Evolutionary conservation across 2,113 vertebrate genomes (phyloP).

Genomic region (Albula goreensis): DNA sequence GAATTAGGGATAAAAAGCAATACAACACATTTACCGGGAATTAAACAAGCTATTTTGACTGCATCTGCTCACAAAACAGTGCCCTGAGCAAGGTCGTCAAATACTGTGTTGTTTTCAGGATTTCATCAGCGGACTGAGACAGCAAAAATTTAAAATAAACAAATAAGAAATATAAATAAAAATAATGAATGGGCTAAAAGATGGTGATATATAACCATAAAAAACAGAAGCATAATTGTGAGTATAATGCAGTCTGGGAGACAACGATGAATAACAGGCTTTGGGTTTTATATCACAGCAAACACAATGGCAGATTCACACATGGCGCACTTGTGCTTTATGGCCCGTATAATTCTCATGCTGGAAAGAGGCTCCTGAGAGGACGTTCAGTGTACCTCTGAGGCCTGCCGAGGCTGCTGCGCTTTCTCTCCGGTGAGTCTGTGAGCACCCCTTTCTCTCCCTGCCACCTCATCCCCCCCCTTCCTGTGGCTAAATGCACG

Average conservation of each 20-base stretch:
- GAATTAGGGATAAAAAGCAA: neutral
- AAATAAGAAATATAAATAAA: conserved; percentile 15
- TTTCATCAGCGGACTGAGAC: neutral
- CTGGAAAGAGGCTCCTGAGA: neutral
- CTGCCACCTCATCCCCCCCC: too few relatives aligned
- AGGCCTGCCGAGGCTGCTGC: neutral
- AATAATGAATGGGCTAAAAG: neutral
- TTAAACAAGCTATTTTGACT: neutral
- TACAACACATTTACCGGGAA: neutral
- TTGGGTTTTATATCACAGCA: neutral
- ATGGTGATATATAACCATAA: neutral
- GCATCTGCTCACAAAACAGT: neutral
- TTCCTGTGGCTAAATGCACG: too few relatives aligned
- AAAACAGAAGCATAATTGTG: neutral
- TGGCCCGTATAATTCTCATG: conserved; percentile 9
- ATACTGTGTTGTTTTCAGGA: neutral
- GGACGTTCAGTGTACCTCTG: neutral
- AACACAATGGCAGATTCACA: neutral
- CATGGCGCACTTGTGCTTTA: neutral
- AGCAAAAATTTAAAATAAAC: neutral
- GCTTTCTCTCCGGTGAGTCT: neutral
- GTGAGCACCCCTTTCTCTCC: neutral
- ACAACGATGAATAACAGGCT: neutral
- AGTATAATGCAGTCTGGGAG: neutral
- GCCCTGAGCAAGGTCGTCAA: neutral